phyloP scores from a whole-genome alignment of 2,888 invertebrate genomes.

The Stenichneumon culpator region DNA sequence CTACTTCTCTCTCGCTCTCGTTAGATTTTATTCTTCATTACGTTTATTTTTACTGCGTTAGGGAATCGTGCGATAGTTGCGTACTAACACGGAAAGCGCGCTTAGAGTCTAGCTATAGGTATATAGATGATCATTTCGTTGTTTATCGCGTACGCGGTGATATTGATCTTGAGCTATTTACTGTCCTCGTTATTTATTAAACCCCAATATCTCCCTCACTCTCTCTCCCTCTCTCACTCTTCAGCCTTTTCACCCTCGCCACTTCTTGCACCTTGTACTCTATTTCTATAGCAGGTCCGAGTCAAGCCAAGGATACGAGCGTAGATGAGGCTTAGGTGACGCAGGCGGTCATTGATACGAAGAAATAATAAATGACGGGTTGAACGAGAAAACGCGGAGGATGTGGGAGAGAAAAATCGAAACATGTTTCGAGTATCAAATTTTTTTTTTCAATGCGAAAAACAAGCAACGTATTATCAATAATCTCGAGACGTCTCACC shows the following conservation, averaged over 20 bases:
- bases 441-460: conserved; percentile 17
- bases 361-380: conserved; percentile 21
- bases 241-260: not conserved
- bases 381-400: conserved; percentile 19
- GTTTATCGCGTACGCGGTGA: conserved; percentile 50
- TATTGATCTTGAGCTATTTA: conserved; percentile 53
- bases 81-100: conserved; percentile 21
- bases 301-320: conserved; percentile 5
- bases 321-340: not conserved
- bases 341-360: conserved; percentile 35
- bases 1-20: conserved; percentile 41
- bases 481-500: conserved; percentile 19
- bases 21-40: conserved; percentile 65
- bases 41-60: conserved; percentile 38
- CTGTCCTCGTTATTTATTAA: conserved; percentile 68
- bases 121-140: conserved; percentile 55
- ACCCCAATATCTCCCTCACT: not conserved
- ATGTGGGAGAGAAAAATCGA: conserved; percentile 26
- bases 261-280: not conserved
- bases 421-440: conserved; percentile 46
- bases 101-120: conserved; percentile 30
- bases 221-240: not conserved
- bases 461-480: conserved; percentile 49
- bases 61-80: conserved; percentile 3
- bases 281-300: conserved; percentile 19